A percentile compares a stretch with the other conserved stretches of the same genome.
These are phyloP conservation scores for Heliconius sara DNA, from an alignment of 2,888 invertebrate genomes.

Conservation along the genomic window DNA sequence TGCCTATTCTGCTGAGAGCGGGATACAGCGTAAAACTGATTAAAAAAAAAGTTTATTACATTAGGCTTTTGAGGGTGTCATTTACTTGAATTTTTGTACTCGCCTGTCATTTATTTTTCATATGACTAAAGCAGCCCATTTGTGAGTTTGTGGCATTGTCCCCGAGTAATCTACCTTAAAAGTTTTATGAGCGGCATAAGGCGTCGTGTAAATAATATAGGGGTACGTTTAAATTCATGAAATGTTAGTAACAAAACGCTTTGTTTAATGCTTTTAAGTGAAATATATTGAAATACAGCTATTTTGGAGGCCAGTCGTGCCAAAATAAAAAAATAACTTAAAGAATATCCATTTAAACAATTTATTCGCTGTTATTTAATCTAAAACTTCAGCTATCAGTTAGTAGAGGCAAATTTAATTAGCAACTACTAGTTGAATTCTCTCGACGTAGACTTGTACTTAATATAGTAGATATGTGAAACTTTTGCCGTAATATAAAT, in stretches of 20 bases:
- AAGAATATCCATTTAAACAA: background rate
- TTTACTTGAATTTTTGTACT: background rate
- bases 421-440: constrained; percentile 18
- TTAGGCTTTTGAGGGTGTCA: background rate
- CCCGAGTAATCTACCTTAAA: constrained; percentile 31
- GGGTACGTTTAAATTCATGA: constrained; percentile 56
- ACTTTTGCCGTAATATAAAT: constrained; percentile 17
- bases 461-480: constrained; percentile 15
- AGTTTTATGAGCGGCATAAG: constrained; percentile 54
- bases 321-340: background rate
- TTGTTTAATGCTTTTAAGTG: constrained; percentile 55
- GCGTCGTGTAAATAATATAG: constrained; percentile 57
- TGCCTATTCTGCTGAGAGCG: too few relatives aligned
- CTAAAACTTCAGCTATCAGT: background rate
- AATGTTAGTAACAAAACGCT: constrained; percentile 49
- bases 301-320: constrained; percentile 15
- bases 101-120: constrained; percentile 15
- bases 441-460: constrained; percentile 17
- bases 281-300: constrained; percentile 50
- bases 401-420: constrained; percentile 15
- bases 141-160: constrained; percentile 14
- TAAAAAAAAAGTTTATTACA: background rate
- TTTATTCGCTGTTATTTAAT: background rate
- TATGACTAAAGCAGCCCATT: background rate
- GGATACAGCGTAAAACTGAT: too few relatives aligned